These are phyloP conservation scores for Spodoptera frugiperda DNA, from an alignment of 1,140 invertebrate genomes.

Conservation along the genomic window DNA sequence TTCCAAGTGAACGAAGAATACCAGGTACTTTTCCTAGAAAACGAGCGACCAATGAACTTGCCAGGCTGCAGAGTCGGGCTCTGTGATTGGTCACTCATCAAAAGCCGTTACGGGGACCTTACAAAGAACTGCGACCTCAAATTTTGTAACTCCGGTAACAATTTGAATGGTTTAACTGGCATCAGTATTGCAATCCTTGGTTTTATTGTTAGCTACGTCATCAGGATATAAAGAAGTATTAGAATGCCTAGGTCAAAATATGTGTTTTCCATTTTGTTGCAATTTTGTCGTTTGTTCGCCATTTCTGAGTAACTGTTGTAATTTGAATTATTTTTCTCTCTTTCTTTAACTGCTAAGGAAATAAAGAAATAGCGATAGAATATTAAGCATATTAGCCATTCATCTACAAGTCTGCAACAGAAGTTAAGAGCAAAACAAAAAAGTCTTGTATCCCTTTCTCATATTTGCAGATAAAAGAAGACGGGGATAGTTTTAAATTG, in stretches of 20 bases:
- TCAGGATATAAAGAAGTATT: conserved; percentile 42
- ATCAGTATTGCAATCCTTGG: conserved; percentile 50
- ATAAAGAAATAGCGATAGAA: no score
- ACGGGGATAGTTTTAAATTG: no score
- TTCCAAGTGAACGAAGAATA: conserved; percentile 83
- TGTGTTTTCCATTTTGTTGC: background rate
- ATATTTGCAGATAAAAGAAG: no score
- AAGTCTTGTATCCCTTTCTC: no score
- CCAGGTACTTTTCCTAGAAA: conserved; percentile 88
- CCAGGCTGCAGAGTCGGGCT: conserved; percentile 88
- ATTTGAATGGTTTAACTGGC: conserved; percentile 52
- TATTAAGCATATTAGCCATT: no score
- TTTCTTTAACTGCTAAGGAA: no score
- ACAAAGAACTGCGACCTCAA: conserved; percentile 75
- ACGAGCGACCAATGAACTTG: conserved; percentile 87
- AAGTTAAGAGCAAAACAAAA: no score
- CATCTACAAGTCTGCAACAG: no score
- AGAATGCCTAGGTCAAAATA: background rate
- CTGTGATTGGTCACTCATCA: conserved; percentile 87
- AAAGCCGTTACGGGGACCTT: conserved; percentile 66
- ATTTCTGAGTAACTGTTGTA: no score
- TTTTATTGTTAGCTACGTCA: conserved; percentile 47
- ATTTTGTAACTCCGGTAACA: conserved; percentile 73
- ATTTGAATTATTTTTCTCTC: no score
- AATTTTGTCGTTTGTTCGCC: no score